These are phyloP conservation scores for Cotesia congregata DNA, from an alignment of 2,888 invertebrate species.

Conservation along the genomic window DNA sequence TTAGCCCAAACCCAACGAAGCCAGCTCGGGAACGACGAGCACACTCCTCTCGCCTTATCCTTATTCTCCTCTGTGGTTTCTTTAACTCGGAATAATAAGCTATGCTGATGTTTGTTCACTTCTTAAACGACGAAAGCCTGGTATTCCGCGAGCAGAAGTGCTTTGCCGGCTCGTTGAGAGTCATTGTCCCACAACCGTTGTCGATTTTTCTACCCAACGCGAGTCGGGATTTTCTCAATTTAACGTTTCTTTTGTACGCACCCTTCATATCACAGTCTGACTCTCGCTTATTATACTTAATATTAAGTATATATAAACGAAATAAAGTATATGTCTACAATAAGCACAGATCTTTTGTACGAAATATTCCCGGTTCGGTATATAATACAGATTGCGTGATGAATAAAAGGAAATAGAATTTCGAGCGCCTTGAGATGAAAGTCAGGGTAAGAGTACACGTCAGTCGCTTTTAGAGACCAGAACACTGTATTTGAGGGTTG, in stretches of 20 bases:
- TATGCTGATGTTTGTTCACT: constrained; percentile 55
- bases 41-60: constrained; percentile 41
- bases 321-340: constrained; percentile 4
- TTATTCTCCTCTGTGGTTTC: constrained; percentile 45
- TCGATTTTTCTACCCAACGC: constrained; percentile 33
- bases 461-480: constrained; percentile 15
- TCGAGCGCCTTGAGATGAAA: not conserved
- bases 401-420: constrained; percentile 10
- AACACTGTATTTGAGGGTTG: constrained; percentile 17
- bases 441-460: not conserved
- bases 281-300: constrained; percentile 14
- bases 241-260: constrained; percentile 21
- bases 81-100: constrained; percentile 54
- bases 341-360: not conserved
- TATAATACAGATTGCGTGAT: not conserved
- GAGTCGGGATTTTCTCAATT: not conserved
- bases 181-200: constrained; percentile 50
- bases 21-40: not conserved
- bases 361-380: not conserved
- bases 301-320: not conserved
- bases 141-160: constrained; percentile 41
- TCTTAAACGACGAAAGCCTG: constrained; percentile 53
- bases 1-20: not conserved
- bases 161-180: constrained; percentile 36
- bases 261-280: not conserved